phyloP scores from a whole-genome alignment of 2,797 vertebrate species.

The Sebastes paucispinis region DNA sequence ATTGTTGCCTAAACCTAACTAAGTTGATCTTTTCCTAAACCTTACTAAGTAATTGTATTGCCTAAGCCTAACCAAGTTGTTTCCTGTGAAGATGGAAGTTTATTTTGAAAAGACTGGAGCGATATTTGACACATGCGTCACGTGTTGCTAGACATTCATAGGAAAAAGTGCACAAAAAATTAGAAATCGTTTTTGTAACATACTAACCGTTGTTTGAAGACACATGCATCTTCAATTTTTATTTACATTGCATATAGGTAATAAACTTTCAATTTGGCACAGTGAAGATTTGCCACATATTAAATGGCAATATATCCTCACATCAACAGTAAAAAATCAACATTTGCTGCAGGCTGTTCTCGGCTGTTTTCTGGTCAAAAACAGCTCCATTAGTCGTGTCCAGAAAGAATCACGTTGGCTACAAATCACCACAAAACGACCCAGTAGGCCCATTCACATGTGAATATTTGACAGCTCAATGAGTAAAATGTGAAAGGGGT shows the following conservation, averaged over 20 bases:
- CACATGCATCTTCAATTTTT: not conserved
- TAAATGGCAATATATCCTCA: not conserved
- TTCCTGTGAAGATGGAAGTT: not conserved
- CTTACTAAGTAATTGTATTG: not conserved
- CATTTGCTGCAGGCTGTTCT: constrained; percentile 10
- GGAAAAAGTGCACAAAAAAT: not conserved
- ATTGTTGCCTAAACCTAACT: too few species aligned
- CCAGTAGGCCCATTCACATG: constrained; percentile 34
- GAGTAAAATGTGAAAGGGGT: constrained; percentile 31
- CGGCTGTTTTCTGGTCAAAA: constrained; percentile 33
- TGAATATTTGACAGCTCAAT: constrained; percentile 59
- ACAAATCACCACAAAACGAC: constrained; percentile 51
- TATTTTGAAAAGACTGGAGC: too few species aligned
- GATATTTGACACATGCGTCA: not conserved
- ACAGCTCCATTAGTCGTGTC: constrained; percentile 17
- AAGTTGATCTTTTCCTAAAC: not conserved
- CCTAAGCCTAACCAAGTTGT: not conserved
- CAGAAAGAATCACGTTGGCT: constrained; percentile 15
- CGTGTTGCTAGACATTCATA: not conserved
- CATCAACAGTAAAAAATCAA: constrained; percentile 1
- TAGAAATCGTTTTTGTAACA: not conserved
- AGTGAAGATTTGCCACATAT: not conserved
- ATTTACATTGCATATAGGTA: not conserved
- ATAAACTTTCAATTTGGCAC: constrained; percentile 14
- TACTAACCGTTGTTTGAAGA: not conserved